phyloP scores from a whole-genome alignment of 2,113 vertebrate genomes.

The Actenoides lindsayi region DNA sequence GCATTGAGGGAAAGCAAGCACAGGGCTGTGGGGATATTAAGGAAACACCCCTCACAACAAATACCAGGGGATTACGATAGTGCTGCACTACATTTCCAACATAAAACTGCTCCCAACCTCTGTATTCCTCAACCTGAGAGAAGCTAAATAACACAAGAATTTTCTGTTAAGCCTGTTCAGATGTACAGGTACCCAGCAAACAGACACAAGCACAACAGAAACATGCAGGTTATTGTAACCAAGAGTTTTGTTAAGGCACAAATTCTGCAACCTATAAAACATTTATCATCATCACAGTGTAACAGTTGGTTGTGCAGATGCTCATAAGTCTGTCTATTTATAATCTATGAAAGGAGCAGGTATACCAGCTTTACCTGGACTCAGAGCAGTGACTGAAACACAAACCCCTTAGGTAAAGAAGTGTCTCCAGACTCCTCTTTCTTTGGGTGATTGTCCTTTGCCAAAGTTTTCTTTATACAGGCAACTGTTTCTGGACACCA shows the following conservation, averaged over 20 bases:
- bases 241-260: background rate
- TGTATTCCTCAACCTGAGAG: background rate
- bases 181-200: background rate
- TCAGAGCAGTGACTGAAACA: background rate
- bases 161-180: background rate
- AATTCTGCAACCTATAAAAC: slow-evolving; percentile 30
- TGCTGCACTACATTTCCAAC: background rate
- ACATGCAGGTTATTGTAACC: background rate
- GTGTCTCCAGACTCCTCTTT: background rate
- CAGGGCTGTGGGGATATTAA: background rate
- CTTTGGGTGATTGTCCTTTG: background rate
- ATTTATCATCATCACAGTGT: background rate
- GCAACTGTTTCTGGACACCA: background rate
- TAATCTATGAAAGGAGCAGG: background rate
- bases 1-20: background rate
- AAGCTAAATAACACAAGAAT: background rate
- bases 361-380: background rate
- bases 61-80: background rate
- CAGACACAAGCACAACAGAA: background rate
- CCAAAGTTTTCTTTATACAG: background rate
- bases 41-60: background rate
- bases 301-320: slow-evolving; percentile 37
- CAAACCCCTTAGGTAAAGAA: background rate
- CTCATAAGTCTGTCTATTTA: background rate
- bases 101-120: background rate